Percentiles rank a stretch among this genome's conserved stretches.
Conservation (phyloP, 2,888 invertebrate species). For the Mythimna loreyi region DNA sequence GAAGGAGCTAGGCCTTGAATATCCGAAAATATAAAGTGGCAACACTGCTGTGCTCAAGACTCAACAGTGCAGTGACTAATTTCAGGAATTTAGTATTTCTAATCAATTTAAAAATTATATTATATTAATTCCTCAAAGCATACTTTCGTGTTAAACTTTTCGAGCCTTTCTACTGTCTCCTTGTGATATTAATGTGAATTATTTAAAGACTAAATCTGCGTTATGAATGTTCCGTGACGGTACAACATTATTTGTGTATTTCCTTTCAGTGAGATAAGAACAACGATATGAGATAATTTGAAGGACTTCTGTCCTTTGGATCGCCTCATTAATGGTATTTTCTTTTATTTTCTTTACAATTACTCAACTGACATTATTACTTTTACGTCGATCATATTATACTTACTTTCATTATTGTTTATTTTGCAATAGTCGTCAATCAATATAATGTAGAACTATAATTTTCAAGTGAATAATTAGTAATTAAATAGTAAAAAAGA, state of each 20-base stretch:
- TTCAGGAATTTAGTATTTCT: constrained; percentile 57
- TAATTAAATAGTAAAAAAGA: neutral
- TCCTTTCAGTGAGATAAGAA: constrained; percentile 86
- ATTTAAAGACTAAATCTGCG: constrained; percentile 39
- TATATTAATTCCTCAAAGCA: constrained; percentile 28
- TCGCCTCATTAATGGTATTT: constrained; percentile 62
- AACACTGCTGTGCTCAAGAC: constrained; percentile 10
- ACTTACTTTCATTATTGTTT: constrained; percentile 55
- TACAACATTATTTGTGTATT: constrained; percentile 80
- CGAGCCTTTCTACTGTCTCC: constrained; percentile 23
- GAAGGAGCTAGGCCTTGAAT: neutral
- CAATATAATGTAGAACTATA: constrained; percentile 21
- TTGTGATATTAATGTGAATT: constrained; percentile 38
- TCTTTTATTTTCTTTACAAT: constrained; percentile 17
- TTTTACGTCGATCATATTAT: constrained; percentile 27
- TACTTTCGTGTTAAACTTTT: constrained; percentile 40
- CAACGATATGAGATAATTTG: constrained; percentile 84
- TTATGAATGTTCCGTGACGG: constrained; percentile 68
- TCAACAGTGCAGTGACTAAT: constrained; percentile 68
- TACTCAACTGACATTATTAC: constrained; percentile 17
- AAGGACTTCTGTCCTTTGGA: constrained; percentile 67
- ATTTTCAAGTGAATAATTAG: constrained; percentile 20
- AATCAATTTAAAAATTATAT: constrained; percentile 47
- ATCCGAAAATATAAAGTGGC: neutral
- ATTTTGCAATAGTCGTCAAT: constrained; percentile 51